Evolutionary conservation across 2,113 vertebrate genomes (phyloP).

Genomic region (Reinhardtius hippoglossoides): DNA sequence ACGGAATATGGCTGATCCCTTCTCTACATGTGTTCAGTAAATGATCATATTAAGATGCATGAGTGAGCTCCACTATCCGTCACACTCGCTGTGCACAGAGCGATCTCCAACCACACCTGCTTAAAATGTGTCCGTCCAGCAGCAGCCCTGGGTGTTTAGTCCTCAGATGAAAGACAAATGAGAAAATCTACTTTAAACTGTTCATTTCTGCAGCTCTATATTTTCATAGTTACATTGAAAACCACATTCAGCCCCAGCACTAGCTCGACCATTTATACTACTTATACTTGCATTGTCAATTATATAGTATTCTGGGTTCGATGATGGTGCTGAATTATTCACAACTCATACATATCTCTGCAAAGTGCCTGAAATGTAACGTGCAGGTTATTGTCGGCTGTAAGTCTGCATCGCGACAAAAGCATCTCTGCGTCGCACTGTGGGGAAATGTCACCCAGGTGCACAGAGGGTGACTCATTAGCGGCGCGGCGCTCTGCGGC

Average conservation of each 20-base stretch:
- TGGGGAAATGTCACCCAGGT: constrained; percentile 56
- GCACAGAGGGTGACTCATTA: constrained; percentile 53
- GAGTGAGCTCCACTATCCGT: constrained; percentile 63
- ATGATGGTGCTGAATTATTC: background rate
- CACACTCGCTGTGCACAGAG: constrained; percentile 64
- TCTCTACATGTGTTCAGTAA: constrained; percentile 46
- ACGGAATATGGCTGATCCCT: constrained; percentile 42
- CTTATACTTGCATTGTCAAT: background rate
- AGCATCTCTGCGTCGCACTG: background rate
- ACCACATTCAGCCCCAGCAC: no score
- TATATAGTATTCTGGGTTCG: background rate
- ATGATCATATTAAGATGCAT: constrained; percentile 73
- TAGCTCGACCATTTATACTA: no score
- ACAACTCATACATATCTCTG: constrained; percentile 17
- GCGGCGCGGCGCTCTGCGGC: constrained; percentile 23
- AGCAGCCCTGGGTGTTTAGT: background rate
- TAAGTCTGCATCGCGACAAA: constrained; percentile 24
- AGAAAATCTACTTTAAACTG: no score
- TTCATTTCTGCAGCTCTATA: no score
- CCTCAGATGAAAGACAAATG: background rate
- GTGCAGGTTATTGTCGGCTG: constrained; percentile 3
- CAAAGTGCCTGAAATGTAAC: constrained; percentile 6
- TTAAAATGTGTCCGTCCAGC: background rate
- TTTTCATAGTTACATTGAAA: no score
- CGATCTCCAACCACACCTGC: constrained; percentile 46